Conservation (phyloP, 1,140 invertebrate species). For the Hycleus phaleratus region DNA sequence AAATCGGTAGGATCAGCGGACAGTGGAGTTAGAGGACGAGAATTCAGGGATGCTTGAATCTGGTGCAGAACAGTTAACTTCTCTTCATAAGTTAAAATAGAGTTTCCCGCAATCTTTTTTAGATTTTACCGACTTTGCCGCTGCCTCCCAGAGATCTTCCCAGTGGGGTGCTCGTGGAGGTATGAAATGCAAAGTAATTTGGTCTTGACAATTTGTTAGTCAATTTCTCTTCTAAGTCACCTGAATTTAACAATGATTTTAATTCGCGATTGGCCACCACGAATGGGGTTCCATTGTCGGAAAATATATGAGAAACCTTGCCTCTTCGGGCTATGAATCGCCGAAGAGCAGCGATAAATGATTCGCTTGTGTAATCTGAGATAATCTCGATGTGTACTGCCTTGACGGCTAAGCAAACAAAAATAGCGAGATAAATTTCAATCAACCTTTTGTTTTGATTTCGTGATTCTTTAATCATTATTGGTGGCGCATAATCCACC, state of each 20-base stretch:
- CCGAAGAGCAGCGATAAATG: slow-evolving; percentile 34
- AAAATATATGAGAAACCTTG: slow-evolving; percentile 28
- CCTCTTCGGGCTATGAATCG: slow-evolving; percentile 37
- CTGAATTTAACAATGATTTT: not conserved
- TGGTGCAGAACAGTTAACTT: slow-evolving; percentile 23
- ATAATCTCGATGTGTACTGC: slow-evolving; percentile 31
- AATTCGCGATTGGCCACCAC: not conserved
- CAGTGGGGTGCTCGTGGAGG: slow-evolving; percentile 29
- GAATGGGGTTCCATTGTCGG: slow-evolving; percentile 1
- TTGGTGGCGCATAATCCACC: slow-evolving; percentile 35
- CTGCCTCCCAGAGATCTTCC: slow-evolving; percentile 40
- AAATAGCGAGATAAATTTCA: slow-evolving; percentile 37
- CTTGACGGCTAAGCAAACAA: slow-evolving; percentile 33
- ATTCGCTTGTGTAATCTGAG: slow-evolving; percentile 12
- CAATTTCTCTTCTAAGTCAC: not conserved
- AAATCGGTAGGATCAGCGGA: slow-evolving; percentile 26
- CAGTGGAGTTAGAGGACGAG: slow-evolving; percentile 28
- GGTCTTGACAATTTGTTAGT: not conserved
- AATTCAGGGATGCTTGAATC: slow-evolving; percentile 33
- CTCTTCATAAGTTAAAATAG: slow-evolving; percentile 30
- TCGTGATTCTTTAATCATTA: slow-evolving; percentile 16
- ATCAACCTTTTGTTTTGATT: not conserved
- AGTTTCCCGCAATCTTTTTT: slow-evolving; percentile 19
- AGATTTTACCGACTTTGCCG: slow-evolving; percentile 15
- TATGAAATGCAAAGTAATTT: slow-evolving; percentile 36